Evolutionary conservation across 2,797 vertebrate genomes (phyloP), one percentile per base, ranked within the genome.

Genomic region (Coranthus polyacanthus): DNA sequence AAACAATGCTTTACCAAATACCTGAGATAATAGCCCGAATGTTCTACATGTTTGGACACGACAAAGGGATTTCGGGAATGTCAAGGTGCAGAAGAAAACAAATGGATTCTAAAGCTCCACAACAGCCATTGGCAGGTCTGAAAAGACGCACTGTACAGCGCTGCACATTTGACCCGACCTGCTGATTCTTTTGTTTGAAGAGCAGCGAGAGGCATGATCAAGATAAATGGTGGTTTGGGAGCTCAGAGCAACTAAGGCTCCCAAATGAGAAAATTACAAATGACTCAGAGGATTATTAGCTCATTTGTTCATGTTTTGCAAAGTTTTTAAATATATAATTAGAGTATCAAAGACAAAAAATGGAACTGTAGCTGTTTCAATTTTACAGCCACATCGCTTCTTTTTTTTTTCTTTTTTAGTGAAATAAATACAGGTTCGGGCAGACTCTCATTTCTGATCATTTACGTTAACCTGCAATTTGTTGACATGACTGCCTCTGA

Each of bases 161-260:
- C 16, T 37, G 32, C n/a, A 12, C 26, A 36, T 29, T 37, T 24
- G 26, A 68, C 56, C 44, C 56, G 61, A 46, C 37, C 36, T 36
- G 38, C 41, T 52, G 34, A 49, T 32, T 36, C 24, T 45, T 61
- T 42, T 68, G 45, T 66, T 43, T 56, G 38, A 75, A 55, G 66
- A 49, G 43, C 1, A 4, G 52, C 64, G 50, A 7, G 16, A 53
- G 21, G 49, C 44, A 2, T 20, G 5, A 32, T 32, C 15, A 12
- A 17, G 21, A 22, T 41, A 43, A 66, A 37, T 50, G 18, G 26
- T 26, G 37, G 44, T 41, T 70, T 36, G 56, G 50, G 39, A 29
- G 16, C 12, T 13, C 10, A 13, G 32, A 41, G 46, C 41, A 46
- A 5, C 26, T 12, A 5, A 43, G 36, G n/a, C 24, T 46, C 44